These are phyloP conservation scores for Zaprionus obscuricornis DNA, from an alignment of 2,888 invertebrate species.

Conservation along the genomic window DNA sequence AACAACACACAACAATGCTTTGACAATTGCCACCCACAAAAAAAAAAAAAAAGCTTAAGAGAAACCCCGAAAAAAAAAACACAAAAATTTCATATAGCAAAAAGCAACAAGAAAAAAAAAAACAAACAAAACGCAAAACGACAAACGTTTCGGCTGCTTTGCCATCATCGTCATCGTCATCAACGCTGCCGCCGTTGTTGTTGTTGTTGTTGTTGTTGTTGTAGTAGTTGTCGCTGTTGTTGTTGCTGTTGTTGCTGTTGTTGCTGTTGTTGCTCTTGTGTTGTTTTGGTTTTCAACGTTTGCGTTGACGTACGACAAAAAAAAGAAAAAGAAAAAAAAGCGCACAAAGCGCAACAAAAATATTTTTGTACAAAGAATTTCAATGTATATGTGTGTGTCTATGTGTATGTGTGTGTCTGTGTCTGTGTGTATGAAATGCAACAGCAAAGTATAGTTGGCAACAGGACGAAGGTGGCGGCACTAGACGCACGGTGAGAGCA, in stretches of 20 bases:
- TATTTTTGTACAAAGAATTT: slow-evolving; percentile 17
- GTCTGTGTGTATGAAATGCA: too few species aligned
- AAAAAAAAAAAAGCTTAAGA: slow-evolving; percentile 5
- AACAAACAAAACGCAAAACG: slow-evolving; percentile 10
- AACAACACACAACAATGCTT: slow-evolving; percentile 12
- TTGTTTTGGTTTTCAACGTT: slow-evolving; percentile 16
- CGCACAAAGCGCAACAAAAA: slow-evolving; percentile 43
- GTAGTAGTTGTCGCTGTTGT: not conserved
- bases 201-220: too few species aligned
- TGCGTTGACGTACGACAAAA: not conserved
- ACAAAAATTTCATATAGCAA: too few species aligned
- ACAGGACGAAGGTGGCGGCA: too few species aligned
- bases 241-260: too few species aligned
- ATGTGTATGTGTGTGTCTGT: not conserved
- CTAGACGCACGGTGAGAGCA: too few species aligned
- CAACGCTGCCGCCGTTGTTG: too few species aligned
- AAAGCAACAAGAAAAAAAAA: slow-evolving; percentile 8
- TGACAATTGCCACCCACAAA: slow-evolving; percentile 14
- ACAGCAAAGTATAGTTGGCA: too few species aligned
- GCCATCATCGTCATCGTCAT: too few species aligned
- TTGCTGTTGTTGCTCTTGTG: not conserved
- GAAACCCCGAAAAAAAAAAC: too few species aligned
- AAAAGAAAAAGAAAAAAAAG: slow-evolving; percentile 8
- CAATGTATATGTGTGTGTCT: not conserved
- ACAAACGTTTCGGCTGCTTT: too few species aligned